Evolutionary conservation across 2,888 invertebrate genomes (phyloP), one percentile per base, ranked within the genome.

Genomic region (Leucozona laternaria): DNA sequence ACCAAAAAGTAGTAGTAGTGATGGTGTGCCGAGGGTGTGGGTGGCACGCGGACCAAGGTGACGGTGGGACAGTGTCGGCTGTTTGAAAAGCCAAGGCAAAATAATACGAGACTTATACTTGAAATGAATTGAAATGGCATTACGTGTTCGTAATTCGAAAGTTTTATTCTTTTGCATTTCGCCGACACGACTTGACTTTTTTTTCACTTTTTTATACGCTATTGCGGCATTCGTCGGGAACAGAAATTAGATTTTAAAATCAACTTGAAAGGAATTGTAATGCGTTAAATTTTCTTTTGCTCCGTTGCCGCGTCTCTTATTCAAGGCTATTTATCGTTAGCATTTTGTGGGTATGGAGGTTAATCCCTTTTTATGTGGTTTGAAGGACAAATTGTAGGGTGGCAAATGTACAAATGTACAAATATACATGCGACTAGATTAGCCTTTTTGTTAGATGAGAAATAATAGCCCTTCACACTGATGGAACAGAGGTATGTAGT

Each of bases 261-360:
- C 79, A 79, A 84, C 84, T 84, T 84, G 79, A 84, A 84, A 84
- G 79, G 84, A 84, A 84, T 84, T 76, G 79, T 79, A 79, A 84
- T 79, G 84, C 76, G 40, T 76, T 80, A 48, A 71, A 64, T 75
- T 76, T 79, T 37, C 64, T 66, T 76, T 76, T 71, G 43, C 22
- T 25, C 28, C 31, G 25, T 28, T 5, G 22, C 48, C 17, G 13
- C 55, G 1, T 10, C 10, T 6, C 11, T 0, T 15, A 28, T 66
- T 66, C 31, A 48, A 45, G 48, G 64, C 48, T 66, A 66, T 66
- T 66, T 66, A 66, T 45, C 48, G 64, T 48, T n/a, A 66, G 64
- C 45, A 20, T 13, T 48, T 66, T 40, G 31, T 31, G 31, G 31
- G 31, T 31, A 31, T 48, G 45, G 48, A 48, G 48, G 71, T 66